Evolutionary conservation across 1,140 invertebrate species (phyloP).

Genomic region (Tetramorium simillimum): DNA sequence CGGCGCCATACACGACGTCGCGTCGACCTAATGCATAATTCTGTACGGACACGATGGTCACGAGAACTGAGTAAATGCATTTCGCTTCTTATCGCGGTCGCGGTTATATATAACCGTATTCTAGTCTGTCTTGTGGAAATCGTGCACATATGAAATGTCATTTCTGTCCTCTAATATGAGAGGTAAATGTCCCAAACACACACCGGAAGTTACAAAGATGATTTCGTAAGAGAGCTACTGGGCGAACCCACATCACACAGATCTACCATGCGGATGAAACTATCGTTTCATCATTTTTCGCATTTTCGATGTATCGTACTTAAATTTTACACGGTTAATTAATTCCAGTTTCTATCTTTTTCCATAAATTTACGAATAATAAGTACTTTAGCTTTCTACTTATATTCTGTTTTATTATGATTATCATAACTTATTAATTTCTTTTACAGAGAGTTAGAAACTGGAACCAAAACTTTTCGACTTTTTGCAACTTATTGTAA

Average conservation of each 20-base stretch:
- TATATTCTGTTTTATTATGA: background rate
- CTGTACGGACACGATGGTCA: constrained; percentile 1
- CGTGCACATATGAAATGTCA: background rate
- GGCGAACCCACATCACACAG: background rate
- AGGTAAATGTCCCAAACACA: background rate
- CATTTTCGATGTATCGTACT: background rate
- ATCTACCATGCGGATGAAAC: background rate
- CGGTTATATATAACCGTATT: background rate
- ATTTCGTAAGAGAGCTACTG: background rate
- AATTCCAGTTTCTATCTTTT: background rate
- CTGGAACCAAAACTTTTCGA: background rate
- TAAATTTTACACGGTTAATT: background rate
- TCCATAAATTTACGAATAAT: background rate
- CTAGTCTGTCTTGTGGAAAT: background rate
- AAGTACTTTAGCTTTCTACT: background rate
- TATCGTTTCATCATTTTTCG: background rate
- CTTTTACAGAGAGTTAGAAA: background rate
- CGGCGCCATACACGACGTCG: constrained; percentile 37
- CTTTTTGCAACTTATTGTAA: background rate
- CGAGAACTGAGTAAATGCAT: background rate
- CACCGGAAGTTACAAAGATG: background rate
- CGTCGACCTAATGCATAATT: constrained; percentile 47
- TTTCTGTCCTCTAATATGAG: background rate
- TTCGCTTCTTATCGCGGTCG: constrained; percentile 8
- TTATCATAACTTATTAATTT: background rate